Base-by-base conservation (phyloP, 1,140 invertebrate genomes). In the Protaetia brevitarsis region DNA sequence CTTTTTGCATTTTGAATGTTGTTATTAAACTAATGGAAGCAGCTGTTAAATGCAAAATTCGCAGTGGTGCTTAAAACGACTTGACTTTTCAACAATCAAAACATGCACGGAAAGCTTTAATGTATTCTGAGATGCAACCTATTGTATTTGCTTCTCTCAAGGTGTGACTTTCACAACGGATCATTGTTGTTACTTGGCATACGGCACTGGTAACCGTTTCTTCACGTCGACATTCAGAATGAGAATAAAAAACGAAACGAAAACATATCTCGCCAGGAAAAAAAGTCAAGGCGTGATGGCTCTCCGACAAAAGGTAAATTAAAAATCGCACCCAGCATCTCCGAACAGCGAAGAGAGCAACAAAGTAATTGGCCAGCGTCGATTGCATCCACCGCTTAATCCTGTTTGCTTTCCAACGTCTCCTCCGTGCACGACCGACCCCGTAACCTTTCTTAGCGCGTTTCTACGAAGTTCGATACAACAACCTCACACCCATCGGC, bases 351-450 rank as follows among this genome's bases (percentile, higher is more conserved):
- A n/a, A 19, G 41, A 13, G 41, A 51, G 41, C 19, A 51, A 19
- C 41, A 21, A 51, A 51, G 41, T 51, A 51, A 51, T 51, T 51
- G 41, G 41, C 41, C 19, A 23, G 41, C 41, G 26, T 23, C 41
- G 41, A 51, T 51, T 51, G 41, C 26, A 51, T 51, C 41, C 19
- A n/a, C n/a, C n/a, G 8, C 10, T 51, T 51, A 51, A 51, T 51
- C 41, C 41, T 51, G 41, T 51, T 51, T 51, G 41, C 41, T 51
- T 51, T 51, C 41, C 41, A 51, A 51, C 41, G 41, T 51, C 41
- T 51, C 41, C 6, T 23, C 21, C 41, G 26, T 51, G 21, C 41
- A 51, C 41, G 41, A 51, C 13, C 41, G 41, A 51, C 41, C 41
- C 41, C 19, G 41, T 51, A 51, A 51, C 41, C 41, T 51, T 51